phyloP scores from a whole-genome alignment of 2,888 invertebrate genomes.

The Pristionchus fissidentatus region DNA sequence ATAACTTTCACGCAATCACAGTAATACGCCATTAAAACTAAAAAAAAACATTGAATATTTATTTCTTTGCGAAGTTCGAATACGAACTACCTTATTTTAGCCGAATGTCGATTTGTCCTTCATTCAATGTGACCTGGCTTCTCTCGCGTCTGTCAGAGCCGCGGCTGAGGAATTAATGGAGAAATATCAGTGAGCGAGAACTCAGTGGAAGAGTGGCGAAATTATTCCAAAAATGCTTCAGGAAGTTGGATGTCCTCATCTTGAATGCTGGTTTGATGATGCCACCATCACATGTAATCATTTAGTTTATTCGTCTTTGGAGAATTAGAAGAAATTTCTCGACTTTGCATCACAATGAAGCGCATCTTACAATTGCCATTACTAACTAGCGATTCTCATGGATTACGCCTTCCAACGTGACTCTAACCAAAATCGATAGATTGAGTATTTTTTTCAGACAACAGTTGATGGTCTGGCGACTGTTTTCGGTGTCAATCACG shows the following conservation, averaged over 20 bases:
- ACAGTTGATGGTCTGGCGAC: constrained; percentile 77
- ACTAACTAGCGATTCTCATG: too few relatives aligned
- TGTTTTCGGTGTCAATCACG: constrained; percentile 84
- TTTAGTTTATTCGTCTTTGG: neutral
- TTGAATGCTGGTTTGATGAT: constrained; percentile 34
- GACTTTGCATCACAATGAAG: too few relatives aligned
- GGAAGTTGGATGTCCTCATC: constrained; percentile 2
- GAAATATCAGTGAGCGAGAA: neutral
- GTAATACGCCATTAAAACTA: too few relatives aligned
- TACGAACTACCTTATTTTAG: too few relatives aligned
- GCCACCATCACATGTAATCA: neutral
- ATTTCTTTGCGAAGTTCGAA: too few relatives aligned
- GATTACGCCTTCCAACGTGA: too few relatives aligned
- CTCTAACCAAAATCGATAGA: too few relatives aligned
- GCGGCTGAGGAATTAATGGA: neutral
- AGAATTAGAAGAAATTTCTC: too few relatives aligned
- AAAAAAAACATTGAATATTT: too few relatives aligned
- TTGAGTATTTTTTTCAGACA: constrained; percentile 50
- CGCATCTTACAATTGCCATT: too few relatives aligned
- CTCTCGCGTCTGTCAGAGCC: neutral
- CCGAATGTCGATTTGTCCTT: neutral
- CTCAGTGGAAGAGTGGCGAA: too few relatives aligned
- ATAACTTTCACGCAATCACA: too few relatives aligned
- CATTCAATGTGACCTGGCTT: constrained; percentile 29
- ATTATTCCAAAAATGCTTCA: neutral